phyloP scores from a whole-genome alignment of 2,113 vertebrate species.

The Lycocorax pyrrhopterus region DNA sequence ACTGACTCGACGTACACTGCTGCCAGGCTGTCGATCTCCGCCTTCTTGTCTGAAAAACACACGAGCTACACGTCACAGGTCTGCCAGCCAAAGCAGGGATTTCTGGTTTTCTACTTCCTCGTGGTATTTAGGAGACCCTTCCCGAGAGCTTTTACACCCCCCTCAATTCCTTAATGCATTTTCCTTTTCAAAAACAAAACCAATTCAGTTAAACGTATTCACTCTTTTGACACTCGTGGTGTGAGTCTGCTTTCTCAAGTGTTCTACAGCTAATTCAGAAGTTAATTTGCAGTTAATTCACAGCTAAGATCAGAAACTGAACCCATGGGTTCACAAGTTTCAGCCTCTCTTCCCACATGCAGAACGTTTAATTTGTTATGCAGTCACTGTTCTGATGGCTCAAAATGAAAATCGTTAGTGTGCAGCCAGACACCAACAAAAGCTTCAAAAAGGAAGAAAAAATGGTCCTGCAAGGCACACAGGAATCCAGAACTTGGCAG shows the following conservation, averaged over 20 bases:
- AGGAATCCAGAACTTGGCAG: rapidly evolving
- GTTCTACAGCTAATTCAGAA: background rate
- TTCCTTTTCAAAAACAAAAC: background rate
- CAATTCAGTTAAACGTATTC: background rate
- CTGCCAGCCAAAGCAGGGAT: rapidly evolving
- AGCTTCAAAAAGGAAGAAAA: background rate
- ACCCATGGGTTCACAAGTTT: background rate
- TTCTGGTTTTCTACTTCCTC: background rate
- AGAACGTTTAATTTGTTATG: rapidly evolving
- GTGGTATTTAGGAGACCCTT: rapidly evolving
- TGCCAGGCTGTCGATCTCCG: conserved; percentile 90
- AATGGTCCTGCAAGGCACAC: rapidly evolving
- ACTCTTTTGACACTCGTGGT: rapidly evolving
- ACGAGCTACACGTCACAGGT: rapidly evolving
- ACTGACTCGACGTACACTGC: conserved; percentile 88
- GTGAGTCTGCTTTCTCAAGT: background rate
- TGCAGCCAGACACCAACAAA: background rate
- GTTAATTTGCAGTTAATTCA: background rate
- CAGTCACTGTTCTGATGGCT: background rate
- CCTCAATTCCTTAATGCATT: rapidly evolving
- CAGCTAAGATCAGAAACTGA: background rate
- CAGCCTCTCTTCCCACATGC: rapidly evolving
- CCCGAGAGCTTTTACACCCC: background rate
- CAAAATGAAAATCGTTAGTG: rapidly evolving
- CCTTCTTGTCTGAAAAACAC: conserved; percentile 86